phyloP scores from a whole-genome alignment of 1,140 invertebrate species.

The Anastatus disparis region DNA sequence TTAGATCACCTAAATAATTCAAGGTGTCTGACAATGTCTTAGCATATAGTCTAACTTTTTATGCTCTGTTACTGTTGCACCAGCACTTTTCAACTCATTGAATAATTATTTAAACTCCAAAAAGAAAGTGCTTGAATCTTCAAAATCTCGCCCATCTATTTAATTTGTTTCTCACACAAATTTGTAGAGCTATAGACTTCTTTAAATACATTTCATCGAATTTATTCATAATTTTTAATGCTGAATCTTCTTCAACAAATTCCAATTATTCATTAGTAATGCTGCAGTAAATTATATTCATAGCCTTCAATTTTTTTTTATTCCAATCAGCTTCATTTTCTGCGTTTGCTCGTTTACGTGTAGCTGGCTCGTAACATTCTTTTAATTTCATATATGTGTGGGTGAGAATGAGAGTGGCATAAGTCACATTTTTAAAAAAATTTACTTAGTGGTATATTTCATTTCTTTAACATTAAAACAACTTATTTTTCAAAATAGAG shows the following conservation, averaged over 20 bases:
- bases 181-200: slow-evolving; percentile 36
- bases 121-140: slow-evolving; percentile 51
- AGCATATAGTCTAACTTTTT: slow-evolving; percentile 57
- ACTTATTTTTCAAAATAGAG: no score
- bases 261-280: slow-evolving; percentile 39
- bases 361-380: slow-evolving; percentile 23
- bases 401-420: no score
- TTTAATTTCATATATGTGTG: no score
- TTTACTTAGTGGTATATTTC: no score
- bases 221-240: slow-evolving; percentile 33
- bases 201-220: slow-evolving; percentile 32
- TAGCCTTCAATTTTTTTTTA: slow-evolving; percentile 36
- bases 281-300: slow-evolving; percentile 28
- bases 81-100: slow-evolving; percentile 51
- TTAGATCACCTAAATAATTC: no score
- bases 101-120: slow-evolving; percentile 52
- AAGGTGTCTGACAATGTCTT: slow-evolving; percentile 43
- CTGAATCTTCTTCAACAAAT: slow-evolving; percentile 15
- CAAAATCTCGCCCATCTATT: slow-evolving; percentile 38
- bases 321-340: slow-evolving; percentile 9
- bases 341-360: not conserved
- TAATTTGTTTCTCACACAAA: slow-evolving; percentile 31
- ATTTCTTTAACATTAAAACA: no score
- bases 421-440: no score
- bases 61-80: slow-evolving; percentile 48